A percentile compares a stretch with the other conserved stretches of the same genome.
Conservation (phyloP, 53 echinoderm and acorn worm species). For the Luidia sarsii region DNA sequence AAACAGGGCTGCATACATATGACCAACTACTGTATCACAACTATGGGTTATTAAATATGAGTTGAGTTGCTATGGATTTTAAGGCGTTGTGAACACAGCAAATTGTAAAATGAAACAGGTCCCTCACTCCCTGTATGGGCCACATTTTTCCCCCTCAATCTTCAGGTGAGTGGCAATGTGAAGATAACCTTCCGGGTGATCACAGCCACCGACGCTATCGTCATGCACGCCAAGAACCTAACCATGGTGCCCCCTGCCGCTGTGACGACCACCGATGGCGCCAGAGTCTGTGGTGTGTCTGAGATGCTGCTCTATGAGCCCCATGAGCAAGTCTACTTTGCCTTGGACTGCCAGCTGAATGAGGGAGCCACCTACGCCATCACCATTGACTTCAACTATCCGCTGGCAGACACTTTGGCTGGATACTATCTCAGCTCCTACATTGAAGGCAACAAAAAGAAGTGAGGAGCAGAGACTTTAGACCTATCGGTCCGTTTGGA, state of each 20-base stretch:
- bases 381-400: constrained; percentile 65
- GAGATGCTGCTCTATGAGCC: constrained; percentile 47
- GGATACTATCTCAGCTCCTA: constrained; percentile 90
- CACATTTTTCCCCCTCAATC: not conserved
- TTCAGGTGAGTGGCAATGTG: constrained; percentile 31
- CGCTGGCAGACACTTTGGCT: constrained; percentile 51
- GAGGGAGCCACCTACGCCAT: constrained; percentile 23
- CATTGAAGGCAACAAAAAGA: constrained; percentile 43
- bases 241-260: constrained; percentile 23
- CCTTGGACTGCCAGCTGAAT: constrained; percentile 17
- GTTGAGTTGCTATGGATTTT: no score
- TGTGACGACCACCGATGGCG: constrained; percentile 9
- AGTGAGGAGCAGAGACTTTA: constrained; percentile 46
- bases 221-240: constrained; percentile 79
- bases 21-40: no score
- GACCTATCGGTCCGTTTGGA: no score
- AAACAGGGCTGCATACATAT: not conserved
- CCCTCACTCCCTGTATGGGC: no score
- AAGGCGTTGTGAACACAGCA: no score
- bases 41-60: no score
- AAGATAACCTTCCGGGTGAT: constrained; percentile 41
- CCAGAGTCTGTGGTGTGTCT: not conserved
- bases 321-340: constrained; percentile 58
- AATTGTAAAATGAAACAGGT: no score
- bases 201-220: constrained; percentile 40